Percentiles rank a stretch among this genome's conserved stretches.
Evolutionary conservation across 2,797 vertebrate genomes (phyloP).

Genomic region (Salarias fasciatus): DNA sequence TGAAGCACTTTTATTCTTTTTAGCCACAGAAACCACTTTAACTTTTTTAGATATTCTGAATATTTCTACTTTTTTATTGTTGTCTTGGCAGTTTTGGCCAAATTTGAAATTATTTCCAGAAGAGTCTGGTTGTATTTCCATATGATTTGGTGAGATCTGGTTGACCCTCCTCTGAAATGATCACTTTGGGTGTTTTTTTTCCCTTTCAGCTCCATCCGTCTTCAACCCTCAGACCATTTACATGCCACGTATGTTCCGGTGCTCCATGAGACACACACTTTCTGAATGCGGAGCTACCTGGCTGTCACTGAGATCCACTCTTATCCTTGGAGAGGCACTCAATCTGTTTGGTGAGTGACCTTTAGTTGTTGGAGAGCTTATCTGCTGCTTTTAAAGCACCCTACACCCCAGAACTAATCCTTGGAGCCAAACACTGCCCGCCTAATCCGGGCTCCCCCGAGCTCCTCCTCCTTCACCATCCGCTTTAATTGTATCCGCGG

Average conservation of each 20-base stretch:
- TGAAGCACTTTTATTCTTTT: too few relatives aligned
- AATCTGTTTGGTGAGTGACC: slow-evolving; percentile 75
- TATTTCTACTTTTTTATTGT: too few relatives aligned
- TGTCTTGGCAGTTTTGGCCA: too few relatives aligned
- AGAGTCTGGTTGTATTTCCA: too few relatives aligned
- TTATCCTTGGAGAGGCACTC: slow-evolving; percentile 70
- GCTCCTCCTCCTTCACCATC: slow-evolving; percentile 58
- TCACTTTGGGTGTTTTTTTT: too few relatives aligned
- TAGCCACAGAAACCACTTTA: too few relatives aligned
- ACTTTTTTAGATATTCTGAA: too few relatives aligned
- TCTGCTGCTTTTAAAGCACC: slow-evolving; percentile 67
- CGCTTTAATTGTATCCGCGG: slow-evolving; percentile 69
- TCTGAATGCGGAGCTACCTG: slow-evolving; percentile 43
- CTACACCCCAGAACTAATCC: slow-evolving; percentile 71
- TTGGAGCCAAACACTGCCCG: slow-evolving; percentile 55
- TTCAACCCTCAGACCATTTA: too few relatives aligned
- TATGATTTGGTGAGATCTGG: too few relatives aligned
- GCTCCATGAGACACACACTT: not conserved
- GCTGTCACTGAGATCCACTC: slow-evolving; percentile 51
- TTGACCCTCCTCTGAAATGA: too few relatives aligned
- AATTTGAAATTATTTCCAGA: too few relatives aligned
- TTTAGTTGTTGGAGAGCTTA: slow-evolving; percentile 74
- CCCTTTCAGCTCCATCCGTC: too few relatives aligned
- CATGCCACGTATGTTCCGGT: not conserved
- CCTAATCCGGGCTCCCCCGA: slow-evolving; percentile 64